These are phyloP conservation scores for Phrynocephalus versicolor DNA, from an alignment of 2,113 vertebrate genomes.

Conservation along the genomic window DNA sequence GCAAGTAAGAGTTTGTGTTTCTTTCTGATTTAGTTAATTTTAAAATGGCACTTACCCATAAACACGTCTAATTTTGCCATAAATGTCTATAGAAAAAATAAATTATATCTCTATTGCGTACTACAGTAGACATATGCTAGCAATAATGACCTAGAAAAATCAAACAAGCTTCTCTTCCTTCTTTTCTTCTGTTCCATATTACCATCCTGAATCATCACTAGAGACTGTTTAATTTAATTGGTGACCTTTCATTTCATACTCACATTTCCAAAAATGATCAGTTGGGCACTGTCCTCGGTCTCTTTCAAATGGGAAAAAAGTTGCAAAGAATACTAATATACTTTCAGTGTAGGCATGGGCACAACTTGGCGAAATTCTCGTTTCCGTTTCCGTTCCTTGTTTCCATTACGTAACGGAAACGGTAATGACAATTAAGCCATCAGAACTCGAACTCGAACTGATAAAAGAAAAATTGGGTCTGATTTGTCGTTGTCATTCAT, in stretches of 20 bases:
- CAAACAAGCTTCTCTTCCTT: background rate
- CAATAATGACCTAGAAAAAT: background rate
- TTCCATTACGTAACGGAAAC: no score
- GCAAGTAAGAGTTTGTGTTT: slow-evolving; percentile 67
- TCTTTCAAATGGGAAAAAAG: background rate
- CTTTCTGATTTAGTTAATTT: slow-evolving; percentile 56
- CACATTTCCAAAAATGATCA: background rate
- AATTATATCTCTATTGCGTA: background rate
- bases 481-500: no score
- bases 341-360: no score
- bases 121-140: background rate
- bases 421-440: no score
- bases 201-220: background rate
- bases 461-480: no score
- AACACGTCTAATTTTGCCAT: slow-evolving; percentile 43
- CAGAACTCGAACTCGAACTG: no score
- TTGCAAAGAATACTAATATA: background rate
- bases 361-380: no score
- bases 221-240: background rate
- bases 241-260: background rate
- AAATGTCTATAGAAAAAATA: slow-evolving; percentile 32
- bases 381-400: no score
- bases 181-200: background rate
- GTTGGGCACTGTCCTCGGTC: background rate
- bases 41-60: slow-evolving; percentile 46